Conservation (phyloP, 1,140 invertebrate genomes). For the Drosophila persimilis region DNA sequence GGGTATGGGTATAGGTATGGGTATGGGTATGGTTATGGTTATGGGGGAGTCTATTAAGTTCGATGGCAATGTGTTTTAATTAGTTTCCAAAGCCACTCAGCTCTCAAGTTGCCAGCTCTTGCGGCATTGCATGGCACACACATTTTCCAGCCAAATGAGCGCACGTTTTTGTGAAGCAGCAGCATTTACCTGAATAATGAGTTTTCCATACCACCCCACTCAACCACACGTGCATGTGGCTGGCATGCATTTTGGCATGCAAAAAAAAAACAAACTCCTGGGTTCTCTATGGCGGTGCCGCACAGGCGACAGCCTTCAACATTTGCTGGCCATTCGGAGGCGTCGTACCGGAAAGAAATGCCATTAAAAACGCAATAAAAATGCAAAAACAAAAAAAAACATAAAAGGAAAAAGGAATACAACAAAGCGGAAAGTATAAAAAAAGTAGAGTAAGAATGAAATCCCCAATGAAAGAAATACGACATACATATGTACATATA, state of each 20-base stretch:
- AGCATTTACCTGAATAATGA: slow-evolving; percentile 75
- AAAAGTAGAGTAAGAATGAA: slow-evolving; percentile 24
- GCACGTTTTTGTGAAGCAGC: slow-evolving; percentile 53
- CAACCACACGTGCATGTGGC: neutral
- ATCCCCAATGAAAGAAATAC: slow-evolving; percentile 70
- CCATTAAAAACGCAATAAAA: slow-evolving; percentile 80
- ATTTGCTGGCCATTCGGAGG: slow-evolving; percentile 69
- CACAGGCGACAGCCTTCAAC: slow-evolving; percentile 58
- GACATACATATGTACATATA: slow-evolving; percentile 47
- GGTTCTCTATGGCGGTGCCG: slow-evolving; percentile 18
- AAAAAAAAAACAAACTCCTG: slow-evolving; percentile 1
- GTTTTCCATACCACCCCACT: slow-evolving; percentile 38
- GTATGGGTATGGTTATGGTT: slow-evolving; percentile 1
- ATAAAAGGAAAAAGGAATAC: slow-evolving; percentile 19
- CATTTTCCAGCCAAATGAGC: slow-evolving; percentile 64
- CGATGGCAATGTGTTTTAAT: slow-evolving; percentile 64
- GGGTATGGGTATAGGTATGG: neutral
- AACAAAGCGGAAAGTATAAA: neutral
- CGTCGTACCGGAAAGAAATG: slow-evolving; percentile 78
- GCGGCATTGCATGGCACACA: slow-evolving; percentile 8
- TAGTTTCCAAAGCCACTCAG: slow-evolving; percentile 45
- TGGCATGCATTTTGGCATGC: slow-evolving; percentile 20
- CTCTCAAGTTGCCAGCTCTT: too few species aligned
- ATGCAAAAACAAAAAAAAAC: slow-evolving; percentile 57
- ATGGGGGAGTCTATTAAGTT: slow-evolving; percentile 50